A percentile compares a stretch with the other conserved stretches of the same genome.
phyloP scores from a whole-genome alignment of 1,140 invertebrate species.

The Archegozetes longisetosus region DNA sequence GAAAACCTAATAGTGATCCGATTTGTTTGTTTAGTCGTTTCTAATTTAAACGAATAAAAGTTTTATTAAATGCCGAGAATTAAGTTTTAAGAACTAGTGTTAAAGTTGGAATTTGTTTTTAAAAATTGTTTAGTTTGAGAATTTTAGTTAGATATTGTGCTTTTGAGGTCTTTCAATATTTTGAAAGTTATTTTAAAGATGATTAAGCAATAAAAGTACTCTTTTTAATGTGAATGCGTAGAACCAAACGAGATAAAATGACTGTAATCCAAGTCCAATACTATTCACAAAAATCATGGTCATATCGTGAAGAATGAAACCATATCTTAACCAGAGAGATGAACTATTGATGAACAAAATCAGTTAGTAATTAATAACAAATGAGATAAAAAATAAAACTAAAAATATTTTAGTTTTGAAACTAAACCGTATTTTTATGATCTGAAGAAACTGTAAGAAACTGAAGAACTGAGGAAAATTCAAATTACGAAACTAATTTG shows the following conservation, averaged over 20 bases:
- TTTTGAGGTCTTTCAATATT: too few relatives aligned
- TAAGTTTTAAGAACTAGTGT: too few relatives aligned
- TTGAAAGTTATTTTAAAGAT: neutral
- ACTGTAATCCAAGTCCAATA: conserved; percentile 45
- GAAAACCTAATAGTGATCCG: conserved; percentile 17
- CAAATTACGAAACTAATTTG: neutral
- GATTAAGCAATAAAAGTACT: conserved; percentile 23
- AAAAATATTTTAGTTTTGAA: neutral
- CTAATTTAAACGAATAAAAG: conserved; percentile 20
- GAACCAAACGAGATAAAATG: conserved; percentile 43
- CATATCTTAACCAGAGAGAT: conserved; percentile 50
- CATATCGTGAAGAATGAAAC: conserved; percentile 42
- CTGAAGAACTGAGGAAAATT: too few relatives aligned
- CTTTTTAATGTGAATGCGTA: conserved; percentile 35
- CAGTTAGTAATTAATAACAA: neutral
- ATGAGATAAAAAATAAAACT: neutral
- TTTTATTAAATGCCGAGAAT: conserved; percentile 9
- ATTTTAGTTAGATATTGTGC: too few relatives aligned
- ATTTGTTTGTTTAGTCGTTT: conserved; percentile 22
- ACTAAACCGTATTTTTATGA: neutral
- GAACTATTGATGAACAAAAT: conserved; percentile 30
- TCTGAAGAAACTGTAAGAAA: too few relatives aligned
- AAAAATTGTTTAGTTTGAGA: too few relatives aligned
- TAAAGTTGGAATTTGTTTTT: too few relatives aligned
- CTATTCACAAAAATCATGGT: conserved; percentile 49